Evolutionary conservation across 1,140 invertebrate species (phyloP), one percentile per base, ranked within the genome.

Genomic region (Paracyclopina nana): DNA sequence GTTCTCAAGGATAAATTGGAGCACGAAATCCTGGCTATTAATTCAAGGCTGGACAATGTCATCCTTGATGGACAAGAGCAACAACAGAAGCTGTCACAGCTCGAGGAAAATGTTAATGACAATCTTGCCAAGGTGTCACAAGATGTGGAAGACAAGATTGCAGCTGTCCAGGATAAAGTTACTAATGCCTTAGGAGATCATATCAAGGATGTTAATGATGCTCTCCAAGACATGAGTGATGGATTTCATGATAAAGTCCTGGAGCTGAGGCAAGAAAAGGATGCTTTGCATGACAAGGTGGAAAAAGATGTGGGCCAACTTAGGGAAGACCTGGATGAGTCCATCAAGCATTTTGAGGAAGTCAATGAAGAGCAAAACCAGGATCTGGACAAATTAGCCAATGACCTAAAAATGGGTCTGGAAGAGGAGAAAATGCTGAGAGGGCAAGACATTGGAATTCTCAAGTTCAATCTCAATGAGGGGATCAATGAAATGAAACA

Each of bases 391-490:
- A 27, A 4, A 48, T 12, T 16, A 48, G 25, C 14, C 16, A 48
- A 48, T 48, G 45, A 48, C 4, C 16, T 48, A 14, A 48, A 48
- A 29, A 48, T 48, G 45, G 16, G 20, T 29, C 30, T 48, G 45
- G 45, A 48, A 5, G 45, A 48, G 27, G 45, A 48, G 27, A 48
- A 48, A 14, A 22, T 48, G n/a, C 25, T 48, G 14, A 24, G 45
- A 26, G 45, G n/a, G 8, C 45, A 48, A 30, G 45, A 48, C 18
- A 48, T 28, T 30, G 45, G 30, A 30, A 48, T 48, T 30, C 4
- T 28, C 11, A 48, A 48, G 25, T 26, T 14, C 25, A 48, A 48
- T 27, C 25, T 48, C 3, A 27, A 14, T n/a, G 45, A 48, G n/a
- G 27, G 27, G 12, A 48, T 48, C n/a, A 11, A 48, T 28, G 16